Evolutionary conservation across 2,888 invertebrate species (phyloP), one percentile per base, ranked within the genome.

Genomic region (Cataglyphis livida): DNA sequence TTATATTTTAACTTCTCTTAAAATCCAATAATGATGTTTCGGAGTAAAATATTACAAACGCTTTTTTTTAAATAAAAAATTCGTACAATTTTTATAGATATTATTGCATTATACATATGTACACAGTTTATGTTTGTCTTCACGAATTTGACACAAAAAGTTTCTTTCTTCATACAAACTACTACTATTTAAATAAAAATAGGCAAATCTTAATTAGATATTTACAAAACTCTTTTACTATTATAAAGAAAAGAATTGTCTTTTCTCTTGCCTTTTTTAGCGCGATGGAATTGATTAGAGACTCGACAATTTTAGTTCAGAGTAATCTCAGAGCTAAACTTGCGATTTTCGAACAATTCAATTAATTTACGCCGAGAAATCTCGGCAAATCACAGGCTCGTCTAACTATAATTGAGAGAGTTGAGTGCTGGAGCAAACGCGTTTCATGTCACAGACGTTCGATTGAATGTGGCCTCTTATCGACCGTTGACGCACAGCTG

Each of bases 391-490:
- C 48, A 35, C 32, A 38, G 15, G 21, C 21, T 44, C 70, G 32
- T 21, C 44, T 21, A 44, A 44, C 35, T 65, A 71, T 38, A 68
- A 78, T 78, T 41, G 28, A 57, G 74, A 10, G 57, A 66, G 10
- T 57, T n/a, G 41, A 57, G 41, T 44, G 41, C 41, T 18, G 51
- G 25, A 38, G 66, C 59, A 48, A 12, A 38, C 54, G 54, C 21
- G 59, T 70, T 59, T 44, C 68, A 6, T 21, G 41, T 66, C 57
- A 57, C 25, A 44, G 44, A 44, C 28, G 35, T 61, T 59, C 44
- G 59, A 48, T 70, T 59, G 59, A 61, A 28, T 61, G n/a, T 78
- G 70, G 48, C 59, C 78, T 70, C 57, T 76, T 61, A 54, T 25
- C 61, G 35, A 32, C 57, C 59, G 35, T 59, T 70, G 59, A 44